Conservation (phyloP, 2,888 invertebrate genomes). For the Tricholauxania praeusta region DNA sequence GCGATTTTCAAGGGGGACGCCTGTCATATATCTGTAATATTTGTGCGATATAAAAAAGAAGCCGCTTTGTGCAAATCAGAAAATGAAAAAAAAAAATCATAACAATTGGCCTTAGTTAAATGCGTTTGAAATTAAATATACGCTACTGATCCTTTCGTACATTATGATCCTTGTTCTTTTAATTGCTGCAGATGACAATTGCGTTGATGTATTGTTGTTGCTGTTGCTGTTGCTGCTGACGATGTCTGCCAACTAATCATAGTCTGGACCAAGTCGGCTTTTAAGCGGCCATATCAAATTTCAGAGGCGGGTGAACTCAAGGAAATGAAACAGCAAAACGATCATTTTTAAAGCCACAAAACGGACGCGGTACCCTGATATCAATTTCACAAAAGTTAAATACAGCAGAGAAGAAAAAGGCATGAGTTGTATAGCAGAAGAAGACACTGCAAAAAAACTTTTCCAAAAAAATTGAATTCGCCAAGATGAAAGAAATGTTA, state of each 20-base stretch:
- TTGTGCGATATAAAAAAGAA: slow-evolving; percentile 50
- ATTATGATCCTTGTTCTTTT: slow-evolving; percentile 58
- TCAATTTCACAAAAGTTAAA: slow-evolving; percentile 35
- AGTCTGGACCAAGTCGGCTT: slow-evolving; percentile 35
- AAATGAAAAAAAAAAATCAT: slow-evolving; percentile 15
- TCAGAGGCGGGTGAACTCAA: slow-evolving; percentile 35
- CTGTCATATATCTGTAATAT: slow-evolving; percentile 57
- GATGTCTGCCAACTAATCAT: slow-evolving; percentile 33
- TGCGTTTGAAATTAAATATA: no score
- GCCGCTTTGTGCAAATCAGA: slow-evolving; percentile 23
- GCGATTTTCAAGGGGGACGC: slow-evolving; percentile 55
- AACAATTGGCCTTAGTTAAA: neutral
- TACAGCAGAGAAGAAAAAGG: no score
- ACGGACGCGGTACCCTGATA: slow-evolving; percentile 25
- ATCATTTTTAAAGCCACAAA: slow-evolving; percentile 27
- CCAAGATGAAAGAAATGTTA: no score
- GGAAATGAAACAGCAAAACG: slow-evolving; percentile 8
- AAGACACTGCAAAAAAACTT: no score
- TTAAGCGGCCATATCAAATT: slow-evolving; percentile 33
- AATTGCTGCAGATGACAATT: slow-evolving; percentile 46
- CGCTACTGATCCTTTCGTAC: slow-evolving; percentile 2
- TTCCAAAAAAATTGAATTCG: no score
- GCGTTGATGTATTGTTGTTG: slow-evolving; percentile 1
- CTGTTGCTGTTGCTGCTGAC: neutral
- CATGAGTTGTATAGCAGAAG: no score